A percentile compares a stretch with the other conserved stretches of the same genome.
phyloP scores from a whole-genome alignment of 2,797 vertebrate species.

The Eutrigla gurnardus region DNA sequence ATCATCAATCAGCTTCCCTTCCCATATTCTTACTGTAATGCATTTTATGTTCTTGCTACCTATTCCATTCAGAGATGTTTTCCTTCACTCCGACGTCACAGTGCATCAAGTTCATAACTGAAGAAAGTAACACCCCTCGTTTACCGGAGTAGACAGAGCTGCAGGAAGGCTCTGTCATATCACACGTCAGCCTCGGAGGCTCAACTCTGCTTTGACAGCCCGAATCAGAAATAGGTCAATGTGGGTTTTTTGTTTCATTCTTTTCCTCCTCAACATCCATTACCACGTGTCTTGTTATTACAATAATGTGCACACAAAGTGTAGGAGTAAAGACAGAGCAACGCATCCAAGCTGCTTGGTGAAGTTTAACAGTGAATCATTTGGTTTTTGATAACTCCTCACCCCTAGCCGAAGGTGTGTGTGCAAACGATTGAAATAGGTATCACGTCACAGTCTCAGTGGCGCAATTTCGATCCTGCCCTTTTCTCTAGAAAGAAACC shows the following conservation, averaged over 20 bases:
- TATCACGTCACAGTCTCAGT: constrained; percentile 46
- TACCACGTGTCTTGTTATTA: not conserved
- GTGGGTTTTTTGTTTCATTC: constrained; percentile 11
- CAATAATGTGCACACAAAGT: not conserved
- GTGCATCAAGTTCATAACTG: constrained; percentile 38
- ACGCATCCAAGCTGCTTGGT: constrained; percentile 12
- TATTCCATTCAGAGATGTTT: not conserved
- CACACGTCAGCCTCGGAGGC: constrained; percentile 53
- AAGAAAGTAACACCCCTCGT: constrained; percentile 42
- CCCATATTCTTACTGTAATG: not conserved
- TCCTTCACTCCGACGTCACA: constrained; percentile 28
- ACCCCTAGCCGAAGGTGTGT: constrained; percentile 6
- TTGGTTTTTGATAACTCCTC: not conserved
- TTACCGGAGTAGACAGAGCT: constrained; percentile 54
- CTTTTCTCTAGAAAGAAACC: constrained; percentile 59
- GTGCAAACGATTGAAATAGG: constrained; percentile 49
- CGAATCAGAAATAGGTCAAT: constrained; percentile 41
- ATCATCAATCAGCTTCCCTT: not conserved
- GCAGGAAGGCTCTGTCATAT: constrained; percentile 53
- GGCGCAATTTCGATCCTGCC: constrained; percentile 51
- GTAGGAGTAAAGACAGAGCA: not conserved
- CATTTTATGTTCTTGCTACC: constrained; percentile 11
- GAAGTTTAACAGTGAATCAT: constrained; percentile 2
- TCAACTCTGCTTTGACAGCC: constrained; percentile 49
- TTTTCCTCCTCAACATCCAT: not conserved